A percentile compares a stretch with the other conserved stretches of the same genome.
Conservation (phyloP, 2,888 invertebrate species). For the Ophonus ardosiacus region DNA sequence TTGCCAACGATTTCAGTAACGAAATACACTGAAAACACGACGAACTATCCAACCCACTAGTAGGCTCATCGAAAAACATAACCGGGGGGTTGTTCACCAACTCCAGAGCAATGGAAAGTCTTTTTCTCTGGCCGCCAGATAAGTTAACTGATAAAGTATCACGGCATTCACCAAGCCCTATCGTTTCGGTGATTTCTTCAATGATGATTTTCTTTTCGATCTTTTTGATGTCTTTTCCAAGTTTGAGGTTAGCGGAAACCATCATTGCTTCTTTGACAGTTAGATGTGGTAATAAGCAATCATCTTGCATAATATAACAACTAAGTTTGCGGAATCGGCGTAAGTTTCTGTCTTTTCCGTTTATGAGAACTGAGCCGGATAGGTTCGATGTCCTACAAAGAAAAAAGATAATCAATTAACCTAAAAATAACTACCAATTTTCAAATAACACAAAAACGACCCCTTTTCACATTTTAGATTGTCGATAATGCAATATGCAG, state of each 20-base stretch:
- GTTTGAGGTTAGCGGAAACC: conserved; percentile 94
- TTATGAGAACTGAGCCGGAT: conserved; percentile 91
- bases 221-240: conserved; percentile 86
- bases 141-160: conserved; percentile 89
- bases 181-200: conserved; percentile 90
- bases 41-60: conserved; percentile 94
- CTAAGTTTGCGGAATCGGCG: conserved; percentile 94
- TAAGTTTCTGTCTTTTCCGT: conserved; percentile 91
- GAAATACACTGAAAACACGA: conserved; percentile 96
- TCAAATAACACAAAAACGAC: too few species aligned
- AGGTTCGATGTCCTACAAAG: conserved; percentile 87
- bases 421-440: too few species aligned
- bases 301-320: conserved; percentile 98
- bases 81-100: conserved; percentile 97
- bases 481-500: too few species aligned
- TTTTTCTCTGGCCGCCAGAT: conserved; percentile 94
- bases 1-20: conserved; percentile 90
- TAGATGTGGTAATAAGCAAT: conserved; percentile 91
- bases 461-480: too few species aligned
- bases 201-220: conserved; percentile 88
- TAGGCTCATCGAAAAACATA: conserved; percentile 98
- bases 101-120: conserved; percentile 93
- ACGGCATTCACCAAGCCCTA: conserved; percentile 88
- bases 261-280: conserved; percentile 95
- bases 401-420: background rate